These are phyloP conservation scores for Cetoscarus ocellatus DNA, from an alignment of 2,797 vertebrate species.

Conservation along the genomic window DNA sequence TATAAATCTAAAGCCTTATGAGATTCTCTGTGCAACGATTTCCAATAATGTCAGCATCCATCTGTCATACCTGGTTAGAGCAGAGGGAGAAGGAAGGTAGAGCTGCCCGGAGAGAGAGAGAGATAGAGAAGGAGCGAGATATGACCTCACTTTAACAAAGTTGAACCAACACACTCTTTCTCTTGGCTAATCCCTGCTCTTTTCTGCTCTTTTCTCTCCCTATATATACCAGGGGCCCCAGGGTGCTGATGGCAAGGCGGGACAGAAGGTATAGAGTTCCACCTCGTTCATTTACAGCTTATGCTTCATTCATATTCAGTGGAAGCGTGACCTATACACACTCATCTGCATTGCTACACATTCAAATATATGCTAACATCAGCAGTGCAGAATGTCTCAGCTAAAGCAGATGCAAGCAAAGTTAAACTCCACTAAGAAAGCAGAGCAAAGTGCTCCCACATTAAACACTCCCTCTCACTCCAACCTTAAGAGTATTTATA, in stretches of 20 bases:
- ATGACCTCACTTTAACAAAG: constrained; percentile 49
- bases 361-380: constrained; percentile 61
- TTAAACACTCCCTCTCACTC: constrained; percentile 1
- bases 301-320: constrained; percentile 56
- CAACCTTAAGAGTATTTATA: not conserved
- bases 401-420: constrained; percentile 49
- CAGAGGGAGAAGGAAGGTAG: constrained; percentile 46
- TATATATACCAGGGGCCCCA: constrained; percentile 71
- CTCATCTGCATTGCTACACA: constrained; percentile 52
- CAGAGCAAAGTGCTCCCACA: constrained; percentile 10
- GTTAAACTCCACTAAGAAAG: constrained; percentile 29
- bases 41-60: constrained; percentile 79
- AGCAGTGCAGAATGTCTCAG: constrained; percentile 46
- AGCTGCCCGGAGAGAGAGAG: constrained; percentile 19
- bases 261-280: constrained; percentile 77
- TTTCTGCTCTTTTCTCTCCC: constrained; percentile 28
- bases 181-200: constrained; percentile 28
- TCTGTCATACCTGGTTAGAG: constrained; percentile 81
- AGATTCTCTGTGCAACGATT: constrained; percentile 81
- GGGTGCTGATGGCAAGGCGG: constrained; percentile 76
- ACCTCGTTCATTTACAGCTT: constrained; percentile 38
- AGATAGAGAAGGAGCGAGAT: constrained; percentile 36
- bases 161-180: constrained; percentile 43
- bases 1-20: constrained; percentile 73
- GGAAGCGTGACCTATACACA: constrained; percentile 43